These are phyloP conservation scores for Heliocidaris erythrogramma DNA, from an alignment of 35 echinoderm and acorn worm species.

Conservation along the genomic window DNA sequence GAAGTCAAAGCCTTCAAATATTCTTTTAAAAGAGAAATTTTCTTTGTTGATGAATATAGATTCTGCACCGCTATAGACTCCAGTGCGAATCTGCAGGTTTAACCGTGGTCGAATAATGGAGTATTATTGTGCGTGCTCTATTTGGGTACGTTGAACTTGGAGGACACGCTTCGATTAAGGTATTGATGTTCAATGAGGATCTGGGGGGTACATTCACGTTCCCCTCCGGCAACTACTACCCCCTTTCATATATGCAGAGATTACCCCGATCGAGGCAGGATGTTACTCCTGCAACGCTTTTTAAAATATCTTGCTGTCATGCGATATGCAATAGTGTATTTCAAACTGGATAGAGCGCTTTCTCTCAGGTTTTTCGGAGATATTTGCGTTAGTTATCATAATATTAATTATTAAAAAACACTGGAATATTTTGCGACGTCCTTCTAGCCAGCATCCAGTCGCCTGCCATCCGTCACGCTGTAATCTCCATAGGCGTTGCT, in stretches of 20 bases:
- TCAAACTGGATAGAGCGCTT: background rate
- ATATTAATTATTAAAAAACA: background rate
- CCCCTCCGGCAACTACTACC: background rate
- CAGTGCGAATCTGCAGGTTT: background rate
- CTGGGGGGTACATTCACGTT: background rate
- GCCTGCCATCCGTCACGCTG: background rate
- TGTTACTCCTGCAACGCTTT: background rate
- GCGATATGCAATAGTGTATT: background rate
- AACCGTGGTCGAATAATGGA: background rate
- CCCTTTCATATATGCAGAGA: background rate
- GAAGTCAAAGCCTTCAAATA: too few relatives aligned
- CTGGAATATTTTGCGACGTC: background rate
- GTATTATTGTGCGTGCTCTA: background rate
- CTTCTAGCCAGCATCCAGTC: background rate
- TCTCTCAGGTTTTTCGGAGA: too few relatives aligned
- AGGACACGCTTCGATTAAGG: background rate
- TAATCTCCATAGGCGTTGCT: background rate
- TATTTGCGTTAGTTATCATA: background rate
- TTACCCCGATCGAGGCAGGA: background rate
- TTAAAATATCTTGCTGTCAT: background rate
- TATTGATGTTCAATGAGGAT: background rate
- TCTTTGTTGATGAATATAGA: background rate
- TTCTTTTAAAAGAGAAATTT: too few relatives aligned
- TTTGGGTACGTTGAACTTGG: background rate
- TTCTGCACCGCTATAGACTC: background rate